Evolutionary conservation across 2,113 vertebrate species (phyloP).

Genomic region (Gallinago paraguaiae): DNA sequence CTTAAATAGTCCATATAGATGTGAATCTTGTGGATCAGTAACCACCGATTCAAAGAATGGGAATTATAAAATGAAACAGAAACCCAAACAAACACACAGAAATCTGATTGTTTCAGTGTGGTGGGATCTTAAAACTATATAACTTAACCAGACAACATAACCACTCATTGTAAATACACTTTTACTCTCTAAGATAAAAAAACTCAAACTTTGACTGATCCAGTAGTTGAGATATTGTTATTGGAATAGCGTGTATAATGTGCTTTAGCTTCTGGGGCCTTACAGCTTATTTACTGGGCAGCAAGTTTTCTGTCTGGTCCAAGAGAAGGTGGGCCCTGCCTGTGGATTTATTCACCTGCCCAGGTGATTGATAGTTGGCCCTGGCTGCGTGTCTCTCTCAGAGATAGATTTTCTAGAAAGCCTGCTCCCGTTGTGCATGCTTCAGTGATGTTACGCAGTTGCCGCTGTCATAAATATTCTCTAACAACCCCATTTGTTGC

Average conservation of each 20-base stretch:
- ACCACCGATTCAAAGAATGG: conserved; percentile 6
- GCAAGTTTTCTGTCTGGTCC: not conserved
- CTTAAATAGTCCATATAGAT: conserved; percentile 44
- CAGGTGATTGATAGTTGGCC: conserved; percentile 65
- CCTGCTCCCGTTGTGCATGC: conserved; percentile 49
- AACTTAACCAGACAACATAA: not conserved
- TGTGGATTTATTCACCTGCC: conserved; percentile 51
- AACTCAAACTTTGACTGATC: not conserved
- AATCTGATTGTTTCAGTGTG: not conserved
- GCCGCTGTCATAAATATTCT: conserved; percentile 65
- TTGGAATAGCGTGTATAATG: not conserved
- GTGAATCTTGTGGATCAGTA: conserved; percentile 26
- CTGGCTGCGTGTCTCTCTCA: conserved; percentile 55
- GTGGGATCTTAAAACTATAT: not conserved
- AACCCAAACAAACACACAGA: not conserved
- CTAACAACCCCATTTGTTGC: conserved; percentile 51
- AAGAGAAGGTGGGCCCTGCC: conserved; percentile 24
- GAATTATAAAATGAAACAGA: conserved; percentile 15
- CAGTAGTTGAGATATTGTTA: not conserved
- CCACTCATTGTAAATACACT: not conserved
- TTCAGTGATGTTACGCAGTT: conserved; percentile 52
- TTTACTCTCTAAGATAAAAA: not conserved
- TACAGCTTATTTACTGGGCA: not conserved
- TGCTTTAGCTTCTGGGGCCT: not conserved
- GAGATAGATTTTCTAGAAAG: conserved; percentile 61